Conservation (phyloP, 2,888 invertebrate species). For the Drosophila villosipedis region DNA sequence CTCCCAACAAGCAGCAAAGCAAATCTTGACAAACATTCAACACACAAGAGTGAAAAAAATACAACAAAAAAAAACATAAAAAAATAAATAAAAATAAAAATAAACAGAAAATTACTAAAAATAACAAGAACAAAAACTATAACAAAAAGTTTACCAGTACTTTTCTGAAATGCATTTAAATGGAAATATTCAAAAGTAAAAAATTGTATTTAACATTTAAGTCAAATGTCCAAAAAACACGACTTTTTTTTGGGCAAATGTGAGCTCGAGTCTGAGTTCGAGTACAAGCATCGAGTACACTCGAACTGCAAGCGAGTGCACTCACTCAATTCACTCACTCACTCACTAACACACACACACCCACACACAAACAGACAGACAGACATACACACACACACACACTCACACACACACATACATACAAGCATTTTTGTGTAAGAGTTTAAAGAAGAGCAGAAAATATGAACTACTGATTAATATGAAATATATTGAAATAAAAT, state of each 20-base stretch:
- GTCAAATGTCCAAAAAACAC: slow-evolving; percentile 51
- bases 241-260: slow-evolving; percentile 30
- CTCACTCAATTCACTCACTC: slow-evolving; percentile 36
- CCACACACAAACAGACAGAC: neutral
- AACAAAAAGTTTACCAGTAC: slow-evolving; percentile 41
- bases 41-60: slow-evolving; percentile 13
- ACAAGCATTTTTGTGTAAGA: slow-evolving; percentile 73
- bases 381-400: slow-evolving; percentile 6
- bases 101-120: slow-evolving; percentile 11
- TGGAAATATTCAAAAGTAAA: slow-evolving; percentile 65
- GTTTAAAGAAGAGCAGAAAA: slow-evolving; percentile 62
- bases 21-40: slow-evolving; percentile 22
- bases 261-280: slow-evolving; percentile 24
- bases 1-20: slow-evolving; percentile 17
- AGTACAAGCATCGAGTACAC: slow-evolving; percentile 10
- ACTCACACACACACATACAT: slow-evolving; percentile 13
- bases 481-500: slow-evolving; percentile 78
- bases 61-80: slow-evolving; percentile 11
- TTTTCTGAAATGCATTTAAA: slow-evolving; percentile 81
- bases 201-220: slow-evolving; percentile 74
- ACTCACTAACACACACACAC: slow-evolving; percentile 3
- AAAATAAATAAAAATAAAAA: slow-evolving; percentile 15
- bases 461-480: slow-evolving; percentile 78
- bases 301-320: slow-evolving; percentile 21
- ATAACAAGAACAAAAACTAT: slow-evolving; percentile 25